Evolutionary conservation across 1,140 invertebrate genomes (phyloP).

Genomic region (Drosophila burlai): DNA sequence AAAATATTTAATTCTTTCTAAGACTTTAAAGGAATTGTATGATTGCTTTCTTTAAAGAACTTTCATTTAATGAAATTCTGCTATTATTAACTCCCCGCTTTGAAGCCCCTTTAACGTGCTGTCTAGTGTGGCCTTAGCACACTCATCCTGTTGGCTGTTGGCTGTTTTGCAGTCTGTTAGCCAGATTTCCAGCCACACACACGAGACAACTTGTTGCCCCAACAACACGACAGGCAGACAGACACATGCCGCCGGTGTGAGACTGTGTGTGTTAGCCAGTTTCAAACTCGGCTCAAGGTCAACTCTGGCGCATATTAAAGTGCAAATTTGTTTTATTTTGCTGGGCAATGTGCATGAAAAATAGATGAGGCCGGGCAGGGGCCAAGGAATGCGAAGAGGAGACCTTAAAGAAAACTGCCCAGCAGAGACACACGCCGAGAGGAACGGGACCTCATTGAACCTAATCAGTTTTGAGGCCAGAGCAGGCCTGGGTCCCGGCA

Average conservation of each 20-base stretch:
- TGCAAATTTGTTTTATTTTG: conserved; percentile 81
- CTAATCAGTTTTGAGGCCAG: conserved; percentile 77
- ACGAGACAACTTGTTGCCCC: conserved; percentile 71
- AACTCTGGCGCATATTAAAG: conserved; percentile 71
- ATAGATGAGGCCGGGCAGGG: conserved; percentile 52
- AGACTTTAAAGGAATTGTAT: background rate
- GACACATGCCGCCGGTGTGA: conserved; percentile 11
- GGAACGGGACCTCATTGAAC: conserved; percentile 71
- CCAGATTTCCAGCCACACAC: conserved; percentile 57
- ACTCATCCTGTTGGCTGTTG: conserved; percentile 37
- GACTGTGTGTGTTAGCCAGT: conserved; percentile 19
- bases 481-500: conserved; percentile 60
- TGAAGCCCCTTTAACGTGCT: conserved; percentile 17
- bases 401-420: conserved; percentile 27
- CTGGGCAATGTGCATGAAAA: conserved; percentile 65
- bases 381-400: background rate
- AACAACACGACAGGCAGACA: conserved; percentile 22
- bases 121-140: conserved; percentile 46
- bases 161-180: conserved; percentile 50
- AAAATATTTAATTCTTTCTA: background rate
- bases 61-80: background rate
- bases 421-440: conserved; percentile 28
- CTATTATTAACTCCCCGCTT: background rate
- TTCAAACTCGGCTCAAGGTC: conserved; percentile 62
- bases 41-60: no score